Base-by-base conservation (phyloP, 2,113 vertebrate species). In the Xiphophorus maculatus region DNA sequence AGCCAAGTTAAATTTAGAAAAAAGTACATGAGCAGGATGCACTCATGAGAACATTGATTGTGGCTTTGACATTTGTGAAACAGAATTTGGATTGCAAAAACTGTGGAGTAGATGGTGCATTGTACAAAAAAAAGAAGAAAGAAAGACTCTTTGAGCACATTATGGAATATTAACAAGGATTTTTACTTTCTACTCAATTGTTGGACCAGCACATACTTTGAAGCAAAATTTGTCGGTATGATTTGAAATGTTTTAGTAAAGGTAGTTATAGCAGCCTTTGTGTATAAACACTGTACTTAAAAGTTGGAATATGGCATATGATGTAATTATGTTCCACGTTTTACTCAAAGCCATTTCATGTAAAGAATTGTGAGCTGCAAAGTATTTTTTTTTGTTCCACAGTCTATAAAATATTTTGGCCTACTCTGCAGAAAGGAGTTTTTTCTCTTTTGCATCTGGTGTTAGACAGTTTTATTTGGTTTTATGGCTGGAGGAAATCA, bases 261-360 rank as follows among this genome's bases (percentile, higher is more conserved):
- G 9, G 25, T n/a, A 58, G 51, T n/a, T 58, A 58, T 58, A 25
- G 84, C 80, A 40, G 73, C 72, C 80, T 82, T 76, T 86, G 77
- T 92, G 87, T 89, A 89, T 88, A 89, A 90, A 30, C 30, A 30
- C 30, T 88, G 82, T 86, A 85, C 85, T 91, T 86, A 89, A 86
- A 86, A 69, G 66, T 66, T 74, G 70, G 61, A 90, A 81, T 37
- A 37, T 79, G 82, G 63, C 81, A 82, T 69, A 90, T 93, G 90
- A 93, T 89, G 90, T 92, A 84, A 90, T 91, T 71, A 81, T 92
- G 85, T 91, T 92, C 87, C 88, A 92, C 67, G 75, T 88, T 83
- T 81, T 51, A 63, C 73, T 79, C 70, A 32, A 54, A 71, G 77
- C 69, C 61, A 33, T 73, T 37, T 66, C 87, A 81, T 83, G 76